These are phyloP conservation scores for Leptestheria dahalacensis DNA, from an alignment of 1,140 invertebrate species.

Conservation along the genomic window DNA sequence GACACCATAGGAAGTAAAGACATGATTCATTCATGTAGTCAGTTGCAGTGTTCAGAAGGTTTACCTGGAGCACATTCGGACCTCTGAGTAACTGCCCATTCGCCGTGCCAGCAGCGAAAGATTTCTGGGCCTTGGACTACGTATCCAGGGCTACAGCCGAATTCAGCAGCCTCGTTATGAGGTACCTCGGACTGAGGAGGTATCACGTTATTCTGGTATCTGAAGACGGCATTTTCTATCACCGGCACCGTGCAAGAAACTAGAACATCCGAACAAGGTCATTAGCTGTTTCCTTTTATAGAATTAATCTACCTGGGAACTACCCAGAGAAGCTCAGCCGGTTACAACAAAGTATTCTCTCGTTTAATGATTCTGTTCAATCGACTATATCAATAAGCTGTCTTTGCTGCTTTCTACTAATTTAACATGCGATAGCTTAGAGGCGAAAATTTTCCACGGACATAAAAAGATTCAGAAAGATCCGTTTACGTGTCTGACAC, in stretches of 20 bases:
- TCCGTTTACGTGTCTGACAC: conserved; percentile 53
- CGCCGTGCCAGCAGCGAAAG: conserved; percentile 56
- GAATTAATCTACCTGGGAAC: too few species aligned
- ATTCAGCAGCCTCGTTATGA: conserved; percentile 44
- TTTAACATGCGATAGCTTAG: too few species aligned
- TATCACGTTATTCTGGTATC: conserved; percentile 29
- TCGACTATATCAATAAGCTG: too few species aligned
- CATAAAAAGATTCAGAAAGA: conserved; percentile 32
- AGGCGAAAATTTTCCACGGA: too few species aligned
- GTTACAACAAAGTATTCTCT: too few species aligned
- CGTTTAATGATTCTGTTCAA: too few species aligned
- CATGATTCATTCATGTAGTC: neutral
- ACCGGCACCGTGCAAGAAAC: conserved; percentile 31
- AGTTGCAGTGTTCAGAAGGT: too few species aligned
- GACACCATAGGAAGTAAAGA: conserved; percentile 1
- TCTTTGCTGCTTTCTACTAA: too few species aligned
- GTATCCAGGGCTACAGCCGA: conserved; percentile 48
- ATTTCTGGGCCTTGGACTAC: conserved; percentile 49
- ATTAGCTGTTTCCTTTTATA: too few species aligned
- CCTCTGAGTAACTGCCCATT: conserved; percentile 51
- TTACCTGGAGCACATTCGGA: conserved; percentile 58
- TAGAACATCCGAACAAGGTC: neutral
- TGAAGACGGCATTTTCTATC: conserved; percentile 43
- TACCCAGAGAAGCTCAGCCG: too few species aligned
- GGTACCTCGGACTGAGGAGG: conserved; percentile 38